Evolutionary conservation across 2,113 vertebrate genomes (phyloP).

Genomic region (Pleuronectes platessa): DNA sequence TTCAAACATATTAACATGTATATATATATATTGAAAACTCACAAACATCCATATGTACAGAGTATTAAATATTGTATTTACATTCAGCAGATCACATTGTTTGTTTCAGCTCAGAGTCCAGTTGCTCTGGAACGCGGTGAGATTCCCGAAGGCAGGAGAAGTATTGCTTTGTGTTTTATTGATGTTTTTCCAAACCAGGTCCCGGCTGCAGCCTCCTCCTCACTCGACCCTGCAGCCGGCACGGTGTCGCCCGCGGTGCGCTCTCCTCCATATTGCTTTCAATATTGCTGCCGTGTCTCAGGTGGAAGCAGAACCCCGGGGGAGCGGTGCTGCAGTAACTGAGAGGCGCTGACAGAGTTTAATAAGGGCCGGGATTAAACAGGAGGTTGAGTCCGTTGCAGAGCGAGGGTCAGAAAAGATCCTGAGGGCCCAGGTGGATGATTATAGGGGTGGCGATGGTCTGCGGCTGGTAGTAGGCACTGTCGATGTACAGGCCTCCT

Average conservation of each 20-base stretch:
- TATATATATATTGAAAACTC: conserved; percentile 49
- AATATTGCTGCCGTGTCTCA: conserved; percentile 30
- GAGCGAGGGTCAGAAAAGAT: conserved; percentile 70
- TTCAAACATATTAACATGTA: conserved; percentile 54
- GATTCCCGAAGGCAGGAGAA: conserved; percentile 38
- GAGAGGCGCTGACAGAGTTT: conserved; percentile 32
- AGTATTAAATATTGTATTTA: conserved; percentile 34
- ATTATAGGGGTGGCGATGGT: conserved; percentile 75
- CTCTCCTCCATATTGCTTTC: conserved; percentile 61
- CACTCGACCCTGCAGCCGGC: neutral
- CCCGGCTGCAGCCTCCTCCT: neutral
- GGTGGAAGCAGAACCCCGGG: conserved; percentile 3
- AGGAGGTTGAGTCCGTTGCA: conserved; percentile 3
- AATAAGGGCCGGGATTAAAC: conserved; percentile 34
- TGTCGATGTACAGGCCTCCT: conserved; percentile 77
- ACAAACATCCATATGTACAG: conserved; percentile 53
- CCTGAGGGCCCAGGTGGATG: conserved; percentile 77
- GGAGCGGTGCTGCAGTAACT: neutral
- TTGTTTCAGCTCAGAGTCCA: neutral
- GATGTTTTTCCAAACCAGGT: neutral
- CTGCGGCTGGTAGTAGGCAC: conserved; percentile 75
- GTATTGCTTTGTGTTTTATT: conserved; percentile 63
- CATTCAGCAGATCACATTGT: conserved; percentile 26
- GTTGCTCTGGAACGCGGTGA: conserved; percentile 9
- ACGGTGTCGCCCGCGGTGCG: neutral